Percentiles rank a stretch among this genome's conserved stretches.
phyloP scores from a whole-genome alignment of 2,888 invertebrate genomes.

The Deilephila elpenor region DNA sequence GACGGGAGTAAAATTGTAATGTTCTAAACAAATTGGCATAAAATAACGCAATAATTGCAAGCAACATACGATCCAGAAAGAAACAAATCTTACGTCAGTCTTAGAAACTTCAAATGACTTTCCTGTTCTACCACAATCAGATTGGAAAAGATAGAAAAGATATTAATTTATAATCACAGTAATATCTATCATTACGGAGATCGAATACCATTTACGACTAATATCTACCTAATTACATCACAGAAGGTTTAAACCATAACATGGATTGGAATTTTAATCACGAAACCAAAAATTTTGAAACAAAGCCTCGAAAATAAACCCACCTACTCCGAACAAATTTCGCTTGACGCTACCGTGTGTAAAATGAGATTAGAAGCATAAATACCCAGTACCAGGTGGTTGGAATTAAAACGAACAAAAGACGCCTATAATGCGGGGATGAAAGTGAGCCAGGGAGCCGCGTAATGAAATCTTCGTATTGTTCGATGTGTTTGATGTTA shows the following conservation, averaged over 20 bases:
- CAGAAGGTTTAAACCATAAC: no score
- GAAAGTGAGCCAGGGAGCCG: constrained; percentile 50
- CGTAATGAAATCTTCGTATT: constrained; percentile 50
- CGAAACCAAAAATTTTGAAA: not conserved
- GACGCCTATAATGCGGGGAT: constrained; percentile 51
- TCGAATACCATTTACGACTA: no score
- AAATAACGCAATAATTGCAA: no score
- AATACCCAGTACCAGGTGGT: constrained; percentile 46
- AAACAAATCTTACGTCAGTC: not conserved
- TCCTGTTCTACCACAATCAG: no score
- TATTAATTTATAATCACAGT: no score
- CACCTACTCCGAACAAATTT: constrained; percentile 29
- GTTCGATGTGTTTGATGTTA: constrained; percentile 25
- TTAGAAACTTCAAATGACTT: no score
- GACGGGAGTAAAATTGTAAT: no score
- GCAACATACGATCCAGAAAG: no score
- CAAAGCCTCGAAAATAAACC: not conserved
- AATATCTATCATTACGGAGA: no score
- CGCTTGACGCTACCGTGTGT: constrained; percentile 30
- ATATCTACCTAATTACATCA: no score
- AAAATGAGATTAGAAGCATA: constrained; percentile 46
- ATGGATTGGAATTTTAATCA: not conserved
- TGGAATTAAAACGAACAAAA: constrained; percentile 59
- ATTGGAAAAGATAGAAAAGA: no score
- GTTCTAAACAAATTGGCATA: no score